These are phyloP conservation scores for Etia nguti DNA, from an alignment of 2,113 vertebrate species.

Conservation along the genomic window DNA sequence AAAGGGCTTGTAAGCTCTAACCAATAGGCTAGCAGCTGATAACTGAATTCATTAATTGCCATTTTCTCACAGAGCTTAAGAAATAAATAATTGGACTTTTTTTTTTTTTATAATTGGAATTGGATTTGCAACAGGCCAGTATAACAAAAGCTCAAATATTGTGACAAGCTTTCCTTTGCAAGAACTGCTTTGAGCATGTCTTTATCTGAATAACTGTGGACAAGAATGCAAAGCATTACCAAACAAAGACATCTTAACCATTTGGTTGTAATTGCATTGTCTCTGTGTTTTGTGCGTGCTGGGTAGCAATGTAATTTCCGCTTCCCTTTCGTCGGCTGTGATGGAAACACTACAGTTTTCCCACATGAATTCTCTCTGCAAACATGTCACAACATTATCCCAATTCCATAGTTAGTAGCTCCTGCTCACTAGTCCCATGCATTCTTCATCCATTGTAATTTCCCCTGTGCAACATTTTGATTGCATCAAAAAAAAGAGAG, in stretches of 20 bases:
- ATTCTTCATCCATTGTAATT: background rate
- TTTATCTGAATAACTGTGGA: background rate
- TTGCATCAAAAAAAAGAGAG: background rate
- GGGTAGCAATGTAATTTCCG: background rate
- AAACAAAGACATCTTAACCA: background rate
- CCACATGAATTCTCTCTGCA: background rate
- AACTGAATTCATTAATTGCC: background rate
- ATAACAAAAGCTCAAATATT: background rate
- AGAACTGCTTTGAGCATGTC: background rate
- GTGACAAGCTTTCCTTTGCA: background rate
- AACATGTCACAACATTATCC: background rate
- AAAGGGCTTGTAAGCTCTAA: background rate
- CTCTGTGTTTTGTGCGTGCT: background rate
- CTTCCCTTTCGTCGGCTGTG: background rate
- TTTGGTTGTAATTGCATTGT: background rate
- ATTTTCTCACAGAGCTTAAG: constrained; percentile 6
- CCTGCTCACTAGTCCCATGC: background rate
- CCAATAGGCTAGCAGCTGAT: background rate
- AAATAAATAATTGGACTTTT: constrained; percentile 18
- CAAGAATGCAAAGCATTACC: background rate
- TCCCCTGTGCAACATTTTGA: background rate
- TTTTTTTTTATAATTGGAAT: background rate
- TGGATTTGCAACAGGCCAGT: background rate
- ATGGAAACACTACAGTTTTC: background rate
- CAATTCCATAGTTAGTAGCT: background rate